These are phyloP conservation scores for Orius laevigatus DNA, from an alignment of 1,140 invertebrate species.

Conservation along the genomic window DNA sequence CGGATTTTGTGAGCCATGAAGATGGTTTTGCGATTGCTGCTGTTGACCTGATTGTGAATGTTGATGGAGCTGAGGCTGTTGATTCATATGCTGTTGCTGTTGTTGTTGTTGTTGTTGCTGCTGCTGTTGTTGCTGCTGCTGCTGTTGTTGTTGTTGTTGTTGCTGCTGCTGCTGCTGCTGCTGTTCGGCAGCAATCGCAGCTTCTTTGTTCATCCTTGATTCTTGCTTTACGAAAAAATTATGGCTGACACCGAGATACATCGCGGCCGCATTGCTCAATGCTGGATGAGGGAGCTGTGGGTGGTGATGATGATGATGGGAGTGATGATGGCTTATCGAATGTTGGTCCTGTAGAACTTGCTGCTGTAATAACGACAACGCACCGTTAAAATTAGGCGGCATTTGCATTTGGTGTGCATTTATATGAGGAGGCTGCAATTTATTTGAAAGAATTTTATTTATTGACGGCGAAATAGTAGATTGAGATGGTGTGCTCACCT, in stretches of 20 bases:
- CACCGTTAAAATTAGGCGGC: conserved; percentile 23
- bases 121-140: conserved; percentile 23
- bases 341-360: conserved; percentile 24
- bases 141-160: conserved; percentile 24
- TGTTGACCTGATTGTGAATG: conserved; percentile 11
- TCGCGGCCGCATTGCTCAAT: conserved; percentile 50
- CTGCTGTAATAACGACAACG: conserved; percentile 23
- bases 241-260: conserved; percentile 54
- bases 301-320: conserved; percentile 30
- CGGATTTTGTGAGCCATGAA: conserved; percentile 26
- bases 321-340: conserved; percentile 17
- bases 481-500: conserved; percentile 30
- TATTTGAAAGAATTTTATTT: conserved; percentile 47
- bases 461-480: conserved; percentile 49
- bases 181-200: conserved; percentile 30
- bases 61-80: conserved; percentile 22
- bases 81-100: conserved; percentile 26
- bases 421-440: conserved; percentile 35
- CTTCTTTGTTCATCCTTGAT: conserved; percentile 50
- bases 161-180: conserved; percentile 31
- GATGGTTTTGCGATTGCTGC: conserved; percentile 26
- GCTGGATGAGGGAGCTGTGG: conserved; percentile 32
- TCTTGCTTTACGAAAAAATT: conserved; percentile 61
- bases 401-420: conserved; percentile 19
- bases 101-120: conserved; percentile 20